These are phyloP conservation scores for Mobula hypostoma DNA, from an alignment of 2,113 vertebrate species.

Conservation along the genomic window DNA sequence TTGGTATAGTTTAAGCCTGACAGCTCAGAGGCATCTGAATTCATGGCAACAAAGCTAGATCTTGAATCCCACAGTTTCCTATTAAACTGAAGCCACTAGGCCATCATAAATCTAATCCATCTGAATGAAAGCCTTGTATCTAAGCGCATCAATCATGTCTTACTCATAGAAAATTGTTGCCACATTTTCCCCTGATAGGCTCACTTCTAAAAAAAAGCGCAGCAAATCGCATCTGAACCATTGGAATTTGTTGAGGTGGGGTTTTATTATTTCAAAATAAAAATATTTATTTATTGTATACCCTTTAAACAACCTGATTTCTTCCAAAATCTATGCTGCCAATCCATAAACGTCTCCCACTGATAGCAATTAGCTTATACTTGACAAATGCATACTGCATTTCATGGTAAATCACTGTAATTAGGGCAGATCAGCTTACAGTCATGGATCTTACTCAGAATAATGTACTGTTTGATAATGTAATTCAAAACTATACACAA, in stretches of 20 bases:
- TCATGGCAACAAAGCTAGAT: neutral
- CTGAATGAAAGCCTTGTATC: neutral
- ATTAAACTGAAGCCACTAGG: neutral
- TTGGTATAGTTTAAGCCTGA: neutral
- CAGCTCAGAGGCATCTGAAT: neutral
- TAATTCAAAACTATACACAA: no score
- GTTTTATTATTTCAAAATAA: neutral
- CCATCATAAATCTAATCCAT: slow-evolving; percentile 12
- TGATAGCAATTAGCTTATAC: neutral
- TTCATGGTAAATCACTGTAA: neutral
- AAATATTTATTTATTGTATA: neutral
- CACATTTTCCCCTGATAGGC: neutral
- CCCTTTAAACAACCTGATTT: neutral
- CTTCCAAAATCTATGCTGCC: neutral
- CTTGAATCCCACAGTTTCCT: neutral
- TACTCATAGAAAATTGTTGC: neutral
- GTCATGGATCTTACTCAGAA: neutral
- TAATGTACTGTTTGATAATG: neutral
- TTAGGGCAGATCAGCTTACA: neutral
- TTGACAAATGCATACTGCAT: neutral
- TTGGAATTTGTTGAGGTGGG: neutral
- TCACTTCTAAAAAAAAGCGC: neutral
- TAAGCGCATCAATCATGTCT: neutral
- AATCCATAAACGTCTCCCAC: neutral
- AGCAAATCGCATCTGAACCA: neutral